Evolutionary conservation across 1,140 invertebrate genomes (phyloP).

Genomic region (Eubasilissa regina): DNA sequence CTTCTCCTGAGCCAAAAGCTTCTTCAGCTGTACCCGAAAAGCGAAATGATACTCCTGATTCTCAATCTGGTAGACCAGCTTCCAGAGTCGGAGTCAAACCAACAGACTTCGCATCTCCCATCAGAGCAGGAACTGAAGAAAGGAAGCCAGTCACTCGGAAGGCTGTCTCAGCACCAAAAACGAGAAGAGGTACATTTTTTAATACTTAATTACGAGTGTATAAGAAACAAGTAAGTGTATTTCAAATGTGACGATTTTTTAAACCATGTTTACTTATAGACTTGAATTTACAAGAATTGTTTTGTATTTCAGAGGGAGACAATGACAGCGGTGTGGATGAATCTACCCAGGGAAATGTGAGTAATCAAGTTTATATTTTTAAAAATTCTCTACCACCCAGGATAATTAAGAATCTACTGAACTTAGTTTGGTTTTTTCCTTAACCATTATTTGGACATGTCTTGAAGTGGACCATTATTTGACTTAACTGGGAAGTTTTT

Average conservation of each 20-base stretch:
- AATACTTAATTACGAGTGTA: neutral
- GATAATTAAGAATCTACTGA: no score
- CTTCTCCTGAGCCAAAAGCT: conserved; percentile 31
- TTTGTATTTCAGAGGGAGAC: conserved; percentile 78
- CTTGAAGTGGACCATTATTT: no score
- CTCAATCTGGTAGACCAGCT: conserved; percentile 52
- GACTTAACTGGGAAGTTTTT: no score
- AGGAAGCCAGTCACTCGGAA: conserved; percentile 59
- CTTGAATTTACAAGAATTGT: conserved; percentile 21
- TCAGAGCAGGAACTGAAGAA: conserved; percentile 60
- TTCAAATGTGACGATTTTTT: conserved; percentile 44
- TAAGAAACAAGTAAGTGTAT: neutral
- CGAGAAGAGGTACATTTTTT: conserved; percentile 51
- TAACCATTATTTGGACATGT: no score
- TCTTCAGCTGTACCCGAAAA: conserved; percentile 63
- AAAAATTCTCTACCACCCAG: neutral
- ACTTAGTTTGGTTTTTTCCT: no score
- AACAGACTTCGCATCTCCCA: conserved; percentile 56
- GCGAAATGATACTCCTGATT: conserved; percentile 66
- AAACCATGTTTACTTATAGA: neutral
- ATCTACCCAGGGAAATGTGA: conserved; percentile 83
- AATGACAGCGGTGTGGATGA: conserved; percentile 86
- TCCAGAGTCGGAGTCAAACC: conserved; percentile 55
- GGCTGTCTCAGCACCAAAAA: conserved; percentile 50
- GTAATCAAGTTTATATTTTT: conserved; percentile 61